phyloP scores from a whole-genome alignment of 2,113 vertebrate genomes.

The Leuciscus idus region DNA sequence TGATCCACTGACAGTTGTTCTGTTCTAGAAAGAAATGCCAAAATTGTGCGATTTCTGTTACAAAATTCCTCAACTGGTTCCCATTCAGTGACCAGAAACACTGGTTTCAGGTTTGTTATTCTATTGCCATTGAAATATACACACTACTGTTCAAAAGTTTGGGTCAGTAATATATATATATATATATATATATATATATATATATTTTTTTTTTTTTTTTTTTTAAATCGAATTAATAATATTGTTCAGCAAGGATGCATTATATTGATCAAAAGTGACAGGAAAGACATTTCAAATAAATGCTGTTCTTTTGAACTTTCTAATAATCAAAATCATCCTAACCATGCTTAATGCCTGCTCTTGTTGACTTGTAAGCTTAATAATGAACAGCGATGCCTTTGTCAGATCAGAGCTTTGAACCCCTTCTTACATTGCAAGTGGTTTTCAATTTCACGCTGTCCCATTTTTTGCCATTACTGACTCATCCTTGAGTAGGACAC shows the following conservation, averaged over 20 bases:
- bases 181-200: no score
- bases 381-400: neutral
- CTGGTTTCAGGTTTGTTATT: neutral
- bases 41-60: neutral
- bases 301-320: neutral
- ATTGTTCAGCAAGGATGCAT: neutral
- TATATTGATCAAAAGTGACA: neutral
- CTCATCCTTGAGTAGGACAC: neutral
- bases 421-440: neutral
- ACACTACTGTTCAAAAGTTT: neutral
- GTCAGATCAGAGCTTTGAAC: neutral
- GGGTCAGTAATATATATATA: neutral
- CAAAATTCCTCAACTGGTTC: neutral
- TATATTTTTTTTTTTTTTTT: no score
- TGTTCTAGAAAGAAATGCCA: neutral
- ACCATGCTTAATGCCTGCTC: neutral
- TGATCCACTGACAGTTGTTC: neutral
- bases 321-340: neutral
- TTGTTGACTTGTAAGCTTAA: neutral
- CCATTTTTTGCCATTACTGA: conserved; percentile 12
- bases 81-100: neutral
- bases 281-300: neutral
- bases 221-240: neutral
- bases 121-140: neutral
- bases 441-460: conserved; percentile 22